Evolutionary conservation across 2,113 vertebrate species (phyloP).

Genomic region (Chionis minor): DNA sequence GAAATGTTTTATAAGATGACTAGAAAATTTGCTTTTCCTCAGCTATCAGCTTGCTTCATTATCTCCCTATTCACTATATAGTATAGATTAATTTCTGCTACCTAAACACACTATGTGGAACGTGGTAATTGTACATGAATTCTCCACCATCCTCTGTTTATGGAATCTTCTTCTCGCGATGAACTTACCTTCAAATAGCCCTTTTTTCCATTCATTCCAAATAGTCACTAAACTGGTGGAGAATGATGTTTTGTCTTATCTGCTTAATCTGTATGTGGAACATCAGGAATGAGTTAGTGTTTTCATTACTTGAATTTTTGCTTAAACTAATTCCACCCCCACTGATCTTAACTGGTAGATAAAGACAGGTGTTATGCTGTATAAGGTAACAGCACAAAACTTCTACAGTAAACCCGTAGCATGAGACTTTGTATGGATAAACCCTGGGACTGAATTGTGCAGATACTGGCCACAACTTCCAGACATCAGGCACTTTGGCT

Average conservation of each 20-base stretch:
- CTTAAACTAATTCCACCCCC: not conserved
- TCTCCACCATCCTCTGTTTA: not conserved
- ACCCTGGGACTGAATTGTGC: not conserved
- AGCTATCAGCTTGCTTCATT: not conserved
- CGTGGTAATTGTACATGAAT: accelerated
- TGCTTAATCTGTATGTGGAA: not conserved
- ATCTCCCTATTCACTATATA: not conserved
- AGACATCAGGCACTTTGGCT: not conserved
- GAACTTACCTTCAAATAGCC: not conserved
- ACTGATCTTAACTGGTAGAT: not conserved
- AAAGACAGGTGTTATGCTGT: not conserved
- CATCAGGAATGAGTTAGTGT: not conserved
- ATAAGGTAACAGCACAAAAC: not conserved
- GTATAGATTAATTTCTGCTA: not conserved
- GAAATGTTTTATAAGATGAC: not conserved
- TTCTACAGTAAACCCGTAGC: not conserved
- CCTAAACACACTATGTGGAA: not conserved
- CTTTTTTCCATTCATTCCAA: not conserved
- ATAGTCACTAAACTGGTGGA: not conserved
- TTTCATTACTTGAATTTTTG: not conserved
- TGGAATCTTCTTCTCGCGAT: not conserved
- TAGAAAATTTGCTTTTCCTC: not conserved
- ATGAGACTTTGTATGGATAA: not conserved
- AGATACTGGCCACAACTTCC: not conserved
- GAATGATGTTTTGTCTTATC: not conserved